phyloP scores from a whole-genome alignment of 37 sponge, comb jelly and placozoan species.

The Tethya wilhelma region DNA sequence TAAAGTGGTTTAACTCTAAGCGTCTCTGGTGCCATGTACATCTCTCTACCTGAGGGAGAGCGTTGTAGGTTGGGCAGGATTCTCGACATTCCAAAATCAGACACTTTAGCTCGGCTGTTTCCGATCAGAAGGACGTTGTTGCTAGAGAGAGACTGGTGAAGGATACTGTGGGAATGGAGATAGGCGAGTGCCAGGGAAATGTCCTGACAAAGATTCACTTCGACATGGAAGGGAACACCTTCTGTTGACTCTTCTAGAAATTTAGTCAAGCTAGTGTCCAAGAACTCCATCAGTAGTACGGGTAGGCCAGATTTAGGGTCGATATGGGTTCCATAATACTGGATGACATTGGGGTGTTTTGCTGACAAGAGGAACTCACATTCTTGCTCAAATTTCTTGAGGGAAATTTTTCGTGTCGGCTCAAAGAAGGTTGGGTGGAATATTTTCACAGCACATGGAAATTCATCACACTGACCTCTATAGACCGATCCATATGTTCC shows the following conservation, averaged over 20 bases:
- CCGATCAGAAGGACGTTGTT: conserved; percentile 20
- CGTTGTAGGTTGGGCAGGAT: background rate
- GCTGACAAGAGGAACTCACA: background rate
- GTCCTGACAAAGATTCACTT: conserved; percentile 30
- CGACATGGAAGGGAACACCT: conserved; percentile 3
- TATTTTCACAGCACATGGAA: conserved; percentile 18
- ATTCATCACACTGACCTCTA: conserved; percentile 5
- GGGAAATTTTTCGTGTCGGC: background rate
- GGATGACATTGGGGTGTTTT: conserved; percentile 17
- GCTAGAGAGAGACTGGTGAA: conserved; percentile 31
- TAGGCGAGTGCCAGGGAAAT: conserved; percentile 19
- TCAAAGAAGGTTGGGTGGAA: conserved; percentile 3
- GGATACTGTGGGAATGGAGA: conserved; percentile 26
- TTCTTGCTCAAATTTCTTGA: background rate
- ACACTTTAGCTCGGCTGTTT: conserved; percentile 1
- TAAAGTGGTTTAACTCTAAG: too few relatives aligned
- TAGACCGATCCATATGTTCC: conserved; percentile 31
- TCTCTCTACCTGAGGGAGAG: background rate
- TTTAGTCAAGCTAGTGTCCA: conserved; percentile 30
- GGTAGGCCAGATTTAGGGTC: background rate
- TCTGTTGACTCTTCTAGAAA: conserved; percentile 1
- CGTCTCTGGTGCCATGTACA: conserved; percentile 17
- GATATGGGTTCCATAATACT: background rate
- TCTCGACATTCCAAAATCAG: conserved; percentile 11
- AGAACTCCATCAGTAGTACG: conserved; percentile 24